A percentile compares a stretch with the other conserved stretches of the same genome.
phyloP scores from a whole-genome alignment of 1,140 invertebrate genomes.

The Aphidius ervi region DNA sequence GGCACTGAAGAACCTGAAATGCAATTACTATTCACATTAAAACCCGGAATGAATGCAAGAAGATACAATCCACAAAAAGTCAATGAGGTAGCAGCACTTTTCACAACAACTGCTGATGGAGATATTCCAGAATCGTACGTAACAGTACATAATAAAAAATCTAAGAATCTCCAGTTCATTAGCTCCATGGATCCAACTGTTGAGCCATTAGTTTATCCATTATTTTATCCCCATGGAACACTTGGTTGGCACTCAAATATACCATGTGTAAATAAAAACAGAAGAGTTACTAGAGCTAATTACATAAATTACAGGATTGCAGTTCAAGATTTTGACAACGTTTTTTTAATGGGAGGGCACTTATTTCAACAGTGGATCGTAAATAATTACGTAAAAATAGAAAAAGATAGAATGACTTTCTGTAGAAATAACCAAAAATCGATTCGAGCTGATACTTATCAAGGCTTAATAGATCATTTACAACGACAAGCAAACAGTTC shows the following conservation, averaged over 20 bases:
- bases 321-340: conserved; percentile 7
- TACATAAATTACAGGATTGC: conserved; percentile 19
- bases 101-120: conserved; percentile 17
- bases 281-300: conserved; percentile 19
- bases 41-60: conserved; percentile 11
- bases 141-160: conserved; percentile 15
- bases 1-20: conserved; percentile 13
- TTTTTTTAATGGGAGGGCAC: not conserved
- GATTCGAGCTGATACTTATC: conserved; percentile 4
- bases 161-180: conserved; percentile 13
- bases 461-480: conserved; percentile 8
- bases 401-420: conserved; percentile 8
- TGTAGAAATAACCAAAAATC: not conserved
- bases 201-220: conserved; percentile 20
- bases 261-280: conserved; percentile 14
- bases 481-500: not conserved
- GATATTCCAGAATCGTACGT: conserved; percentile 19
- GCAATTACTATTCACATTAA: conserved; percentile 16
- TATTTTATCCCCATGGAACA: conserved; percentile 21
- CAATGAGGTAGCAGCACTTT: conserved; percentile 18
- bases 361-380: conserved; percentile 13
- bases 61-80: conserved; percentile 12
- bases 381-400: conserved; percentile 10
- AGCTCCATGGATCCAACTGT: conserved; percentile 18
- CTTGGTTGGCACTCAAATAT: conserved; percentile 20